Percentiles rank a stretch among this genome's conserved stretches.
Evolutionary conservation across 2,113 vertebrate species (phyloP).

Genomic region (Microcebus ravelobensis): DNA sequence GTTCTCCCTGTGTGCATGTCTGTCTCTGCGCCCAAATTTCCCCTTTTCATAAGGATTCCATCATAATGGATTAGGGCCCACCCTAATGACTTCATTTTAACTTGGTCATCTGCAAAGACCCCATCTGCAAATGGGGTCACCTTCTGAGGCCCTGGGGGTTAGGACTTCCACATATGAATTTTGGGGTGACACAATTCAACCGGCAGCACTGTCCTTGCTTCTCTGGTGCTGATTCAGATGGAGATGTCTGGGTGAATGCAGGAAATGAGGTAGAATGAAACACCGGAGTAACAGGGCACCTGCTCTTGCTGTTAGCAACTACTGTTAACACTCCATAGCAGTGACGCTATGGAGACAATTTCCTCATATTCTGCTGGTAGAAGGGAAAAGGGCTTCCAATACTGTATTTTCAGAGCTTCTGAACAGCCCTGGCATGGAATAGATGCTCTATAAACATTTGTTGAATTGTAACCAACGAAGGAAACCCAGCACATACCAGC

Average conservation of each 20-base stretch:
- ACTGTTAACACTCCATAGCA: too few relatives aligned
- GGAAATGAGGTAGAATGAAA: not conserved
- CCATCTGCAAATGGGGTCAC: not conserved
- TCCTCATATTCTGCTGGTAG: not conserved
- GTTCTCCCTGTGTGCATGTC: not conserved
- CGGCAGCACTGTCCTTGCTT: not conserved
- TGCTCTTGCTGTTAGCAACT: not conserved
- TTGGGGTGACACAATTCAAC: not conserved
- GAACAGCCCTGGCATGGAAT: not conserved
- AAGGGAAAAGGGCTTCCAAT: not conserved
- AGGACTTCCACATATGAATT: not conserved
- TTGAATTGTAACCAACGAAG: not conserved
- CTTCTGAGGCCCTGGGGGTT: not conserved
- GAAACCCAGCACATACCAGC: not conserved
- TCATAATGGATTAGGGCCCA: not conserved
- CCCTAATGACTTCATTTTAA: not conserved
- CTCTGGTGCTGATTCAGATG: not conserved
- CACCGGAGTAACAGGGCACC: rapidly evolving
- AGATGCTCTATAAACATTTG: not conserved
- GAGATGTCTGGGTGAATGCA: too few relatives aligned
- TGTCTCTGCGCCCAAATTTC: not conserved
- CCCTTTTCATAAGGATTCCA: not conserved
- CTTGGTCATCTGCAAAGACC: not conserved
- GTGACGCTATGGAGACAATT: not conserved
- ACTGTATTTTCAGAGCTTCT: not conserved